phyloP scores from a whole-genome alignment of 2,797 vertebrate species.

The Sandelia bainsii region DNA sequence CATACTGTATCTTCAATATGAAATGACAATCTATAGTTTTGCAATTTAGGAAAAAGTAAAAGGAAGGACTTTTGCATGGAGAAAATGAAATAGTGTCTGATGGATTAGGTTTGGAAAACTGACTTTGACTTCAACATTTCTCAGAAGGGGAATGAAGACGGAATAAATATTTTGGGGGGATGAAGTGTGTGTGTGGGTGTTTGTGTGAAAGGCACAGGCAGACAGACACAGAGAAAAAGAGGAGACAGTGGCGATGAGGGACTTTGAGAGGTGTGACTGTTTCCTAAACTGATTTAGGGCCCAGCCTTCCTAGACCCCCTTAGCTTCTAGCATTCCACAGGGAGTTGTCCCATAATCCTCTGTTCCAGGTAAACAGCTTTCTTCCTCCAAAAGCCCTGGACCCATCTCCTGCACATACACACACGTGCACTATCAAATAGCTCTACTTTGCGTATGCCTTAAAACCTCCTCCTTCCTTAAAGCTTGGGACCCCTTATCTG shows the following conservation, averaged over 20 bases:
- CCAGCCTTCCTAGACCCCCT: slow-evolving; percentile 76
- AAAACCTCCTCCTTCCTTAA: slow-evolving; percentile 52
- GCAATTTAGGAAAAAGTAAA: slow-evolving; percentile 16
- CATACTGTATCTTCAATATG: too few relatives aligned
- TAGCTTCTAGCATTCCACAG: slow-evolving; percentile 79
- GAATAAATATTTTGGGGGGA: slow-evolving; percentile 60
- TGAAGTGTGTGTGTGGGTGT: slow-evolving; percentile 51
- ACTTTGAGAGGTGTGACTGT: slow-evolving; percentile 79
- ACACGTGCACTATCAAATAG: slow-evolving; percentile 58
- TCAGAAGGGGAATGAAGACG: slow-evolving; percentile 35
- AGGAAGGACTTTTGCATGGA: slow-evolving; percentile 24
- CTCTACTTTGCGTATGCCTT: slow-evolving; percentile 51
- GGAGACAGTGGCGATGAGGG: slow-evolving; percentile 51
- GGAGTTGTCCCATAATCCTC: slow-evolving; percentile 85
- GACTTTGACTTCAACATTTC: slow-evolving; percentile 55
- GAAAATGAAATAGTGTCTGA: slow-evolving; percentile 51
- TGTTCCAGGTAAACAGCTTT: slow-evolving; percentile 88
- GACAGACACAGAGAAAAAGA: slow-evolving; percentile 47
- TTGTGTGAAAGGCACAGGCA: slow-evolving; percentile 36
- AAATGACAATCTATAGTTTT: background rate
- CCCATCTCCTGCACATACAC: slow-evolving; percentile 58
- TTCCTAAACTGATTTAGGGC: slow-evolving; percentile 83
- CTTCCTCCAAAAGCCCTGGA: slow-evolving; percentile 63
- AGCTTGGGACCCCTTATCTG: slow-evolving; percentile 50
- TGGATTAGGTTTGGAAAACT: slow-evolving; percentile 64